Conservation (phyloP, 2,113 vertebrate species). For the Prietella phreatophila region DNA sequence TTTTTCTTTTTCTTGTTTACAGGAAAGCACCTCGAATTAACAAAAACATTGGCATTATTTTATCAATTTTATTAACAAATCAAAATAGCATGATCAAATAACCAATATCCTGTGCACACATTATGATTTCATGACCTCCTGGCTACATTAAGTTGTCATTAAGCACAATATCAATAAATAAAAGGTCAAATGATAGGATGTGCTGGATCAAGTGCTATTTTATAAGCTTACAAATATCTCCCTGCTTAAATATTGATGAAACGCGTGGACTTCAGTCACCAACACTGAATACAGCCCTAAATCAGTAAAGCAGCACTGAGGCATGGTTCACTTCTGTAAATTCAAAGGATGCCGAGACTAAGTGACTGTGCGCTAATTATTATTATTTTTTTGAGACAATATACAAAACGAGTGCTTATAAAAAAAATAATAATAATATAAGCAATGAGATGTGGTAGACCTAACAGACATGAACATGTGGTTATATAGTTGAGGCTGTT, state of each 20-base stretch:
- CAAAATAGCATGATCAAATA: background rate
- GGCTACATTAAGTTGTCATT: background rate
- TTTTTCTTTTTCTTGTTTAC: background rate
- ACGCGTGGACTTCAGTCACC: background rate
- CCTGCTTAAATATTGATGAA: background rate
- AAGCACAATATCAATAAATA: background rate
- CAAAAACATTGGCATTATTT: background rate
- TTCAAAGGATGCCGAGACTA: background rate
- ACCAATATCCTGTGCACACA: background rate
- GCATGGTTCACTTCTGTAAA: background rate
- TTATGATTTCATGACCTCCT: background rate
- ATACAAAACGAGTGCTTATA: slow-evolving; percentile 21
- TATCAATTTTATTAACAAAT: background rate
- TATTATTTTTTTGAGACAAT: background rate
- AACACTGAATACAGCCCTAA: slow-evolving; percentile 15
- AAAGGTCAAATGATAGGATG: background rate
- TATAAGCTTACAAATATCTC: background rate
- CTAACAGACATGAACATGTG: slow-evolving; percentile 30
- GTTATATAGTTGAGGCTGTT: slow-evolving; percentile 7
- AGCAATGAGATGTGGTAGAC: slow-evolving; percentile 17
- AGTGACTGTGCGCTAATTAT: background rate
- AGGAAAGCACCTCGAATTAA: background rate
- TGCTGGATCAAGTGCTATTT: background rate
- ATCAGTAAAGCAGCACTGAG: background rate
- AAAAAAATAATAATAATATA: background rate